Conservation (phyloP, 2,797 vertebrate species). For the Gobio occitaniae region DNA sequence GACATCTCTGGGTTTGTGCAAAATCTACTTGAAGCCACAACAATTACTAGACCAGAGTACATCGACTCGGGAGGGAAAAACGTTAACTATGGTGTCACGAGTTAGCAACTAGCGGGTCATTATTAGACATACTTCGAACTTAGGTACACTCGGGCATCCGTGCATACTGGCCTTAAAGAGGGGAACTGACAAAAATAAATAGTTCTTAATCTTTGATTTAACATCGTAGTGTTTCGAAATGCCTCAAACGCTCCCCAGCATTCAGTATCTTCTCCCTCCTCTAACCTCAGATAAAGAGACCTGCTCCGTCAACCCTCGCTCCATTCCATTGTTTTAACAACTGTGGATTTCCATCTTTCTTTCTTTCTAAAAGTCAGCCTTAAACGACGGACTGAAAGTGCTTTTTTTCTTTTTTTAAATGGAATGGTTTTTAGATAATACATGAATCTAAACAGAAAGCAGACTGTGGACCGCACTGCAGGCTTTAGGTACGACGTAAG, state of each 20-base stretch:
- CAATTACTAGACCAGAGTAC: slow-evolving; percentile 61
- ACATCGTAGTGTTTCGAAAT: slow-evolving; percentile 87
- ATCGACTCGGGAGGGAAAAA: slow-evolving; percentile 50
- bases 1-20: slow-evolving; percentile 88
- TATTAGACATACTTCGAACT: slow-evolving; percentile 58
- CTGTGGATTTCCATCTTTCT: slow-evolving; percentile 63
- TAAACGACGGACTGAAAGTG: slow-evolving; percentile 90
- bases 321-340: slow-evolving; percentile 79
- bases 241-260: slow-evolving; percentile 63
- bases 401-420: slow-evolving; percentile 75
- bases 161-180: slow-evolving; percentile 84
- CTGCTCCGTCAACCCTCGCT: slow-evolving; percentile 77
- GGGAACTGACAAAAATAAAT: slow-evolving; percentile 84
- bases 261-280: slow-evolving; percentile 57
- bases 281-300: slow-evolving; percentile 75
- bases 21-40: slow-evolving; percentile 84
- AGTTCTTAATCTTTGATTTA: slow-evolving; percentile 83
- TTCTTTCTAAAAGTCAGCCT: slow-evolving; percentile 78
- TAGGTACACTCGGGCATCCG: slow-evolving; percentile 61
- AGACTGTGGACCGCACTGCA: slow-evolving; percentile 78
- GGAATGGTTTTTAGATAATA: slow-evolving; percentile 87
- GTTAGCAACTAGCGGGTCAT: slow-evolving; percentile 58
- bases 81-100: slow-evolving; percentile 60
- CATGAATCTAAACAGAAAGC: slow-evolving; percentile 66
- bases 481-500: slow-evolving; percentile 65